These are phyloP conservation scores for Candoia aspera DNA, from an alignment of 2,113 vertebrate genomes.

Conservation along the genomic window DNA sequence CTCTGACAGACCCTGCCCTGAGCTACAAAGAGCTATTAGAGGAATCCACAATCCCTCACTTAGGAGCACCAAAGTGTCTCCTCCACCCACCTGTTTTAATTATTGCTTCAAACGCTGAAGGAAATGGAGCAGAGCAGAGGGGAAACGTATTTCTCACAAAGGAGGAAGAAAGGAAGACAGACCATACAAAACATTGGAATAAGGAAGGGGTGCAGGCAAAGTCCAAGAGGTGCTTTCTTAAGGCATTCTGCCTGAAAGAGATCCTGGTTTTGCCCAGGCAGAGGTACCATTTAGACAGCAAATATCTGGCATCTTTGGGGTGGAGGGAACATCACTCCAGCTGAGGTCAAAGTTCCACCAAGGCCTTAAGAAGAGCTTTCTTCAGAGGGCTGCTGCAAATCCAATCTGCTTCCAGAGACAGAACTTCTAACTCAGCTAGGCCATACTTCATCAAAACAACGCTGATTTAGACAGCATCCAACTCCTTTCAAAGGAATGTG, in stretches of 20 bases:
- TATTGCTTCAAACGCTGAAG: conserved; percentile 27
- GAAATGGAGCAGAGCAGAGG: neutral
- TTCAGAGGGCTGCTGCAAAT: neutral
- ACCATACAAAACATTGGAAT: neutral
- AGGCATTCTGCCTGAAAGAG: neutral
- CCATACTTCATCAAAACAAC: neutral
- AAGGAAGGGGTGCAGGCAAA: neutral
- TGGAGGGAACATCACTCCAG: neutral
- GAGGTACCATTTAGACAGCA: neutral
- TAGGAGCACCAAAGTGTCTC: neutral
- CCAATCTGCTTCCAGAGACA: neutral
- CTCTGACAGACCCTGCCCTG: neutral
- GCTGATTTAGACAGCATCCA: neutral
- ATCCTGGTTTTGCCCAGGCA: neutral
- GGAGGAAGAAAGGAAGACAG: neutral
- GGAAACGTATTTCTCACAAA: neutral
- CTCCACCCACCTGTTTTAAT: neutral
- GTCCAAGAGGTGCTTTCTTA: neutral
- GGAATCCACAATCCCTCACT: neutral
- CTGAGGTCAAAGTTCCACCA: neutral
- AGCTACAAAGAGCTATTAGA: neutral
- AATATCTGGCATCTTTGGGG: neutral
- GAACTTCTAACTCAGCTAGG: neutral
- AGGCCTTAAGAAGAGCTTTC: neutral
- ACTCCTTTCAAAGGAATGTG: neutral